Evolutionary conservation across 2,113 vertebrate genomes (phyloP).

Genomic region (Trachemys scripta): DNA sequence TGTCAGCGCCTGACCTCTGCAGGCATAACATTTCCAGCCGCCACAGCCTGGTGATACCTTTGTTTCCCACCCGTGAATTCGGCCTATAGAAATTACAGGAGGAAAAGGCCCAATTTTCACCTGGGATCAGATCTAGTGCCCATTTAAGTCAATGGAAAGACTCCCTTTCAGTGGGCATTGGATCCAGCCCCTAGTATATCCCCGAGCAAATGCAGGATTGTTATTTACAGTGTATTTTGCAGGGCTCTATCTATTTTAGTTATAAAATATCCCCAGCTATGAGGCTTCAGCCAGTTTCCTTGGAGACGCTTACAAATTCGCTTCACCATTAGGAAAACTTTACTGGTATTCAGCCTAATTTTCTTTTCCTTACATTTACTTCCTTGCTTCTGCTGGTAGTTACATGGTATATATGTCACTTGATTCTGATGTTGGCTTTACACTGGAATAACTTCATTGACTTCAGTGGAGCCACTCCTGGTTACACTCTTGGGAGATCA

Average conservation of each 20-base stretch:
- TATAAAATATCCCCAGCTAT: not conserved
- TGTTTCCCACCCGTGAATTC: not conserved
- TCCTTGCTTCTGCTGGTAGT: not conserved
- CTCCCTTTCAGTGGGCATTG: not conserved
- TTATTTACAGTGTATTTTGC: not conserved
- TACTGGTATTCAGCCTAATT: not conserved
- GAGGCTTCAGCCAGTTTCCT: not conserved
- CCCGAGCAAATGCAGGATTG: not conserved
- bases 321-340: not conserved
- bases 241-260: not conserved
- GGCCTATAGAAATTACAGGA: not conserved
- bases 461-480: slow-evolving; percentile 1
- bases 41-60: not conserved
- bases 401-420: not conserved
- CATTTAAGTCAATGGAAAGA: not conserved
- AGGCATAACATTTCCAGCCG: not conserved
- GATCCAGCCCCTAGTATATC: not conserved
- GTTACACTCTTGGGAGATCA: not conserved
- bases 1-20: not conserved
- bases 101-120: not conserved
- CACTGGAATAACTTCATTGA: not conserved
- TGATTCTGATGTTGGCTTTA: not conserved
- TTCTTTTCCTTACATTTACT: not conserved
- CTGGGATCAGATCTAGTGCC: not conserved
- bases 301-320: not conserved